Evolutionary conservation across 2,888 invertebrate species (phyloP), one percentile per base, ranked within the genome.

Genomic region (Bellardia bayeri): DNA sequence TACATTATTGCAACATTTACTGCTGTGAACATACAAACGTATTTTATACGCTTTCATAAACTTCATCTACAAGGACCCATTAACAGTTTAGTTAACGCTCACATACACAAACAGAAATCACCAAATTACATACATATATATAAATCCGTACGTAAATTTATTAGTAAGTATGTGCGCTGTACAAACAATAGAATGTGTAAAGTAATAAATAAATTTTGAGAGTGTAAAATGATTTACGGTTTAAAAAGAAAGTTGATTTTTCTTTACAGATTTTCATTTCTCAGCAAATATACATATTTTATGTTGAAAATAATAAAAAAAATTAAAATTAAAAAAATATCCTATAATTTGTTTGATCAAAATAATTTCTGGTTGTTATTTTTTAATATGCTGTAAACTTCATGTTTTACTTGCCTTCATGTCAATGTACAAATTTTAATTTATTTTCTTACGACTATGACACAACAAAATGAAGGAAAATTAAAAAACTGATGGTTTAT

Each of bases 191-290:
- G 40, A 16, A 37, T 56, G 51, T 71, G 37, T 14, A 51, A 75
- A 76, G 69, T 54, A 45, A 30, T 63, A 71, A 63, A 71, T 61
- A 80, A 72, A 72, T 42, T 63, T 40, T 37, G 23, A n/a, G 11
- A 61, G 51, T 23, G 14, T 9, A 30, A 80, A 42, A 66, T 82
- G 72, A 82, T 75, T 82, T 82, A 75, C 75, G 74, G 11, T n/a
- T 13, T 14, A 13, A 64, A 58, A 66, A 33, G 63, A 58, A 76
- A 76, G 76, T 82, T 68, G 30, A 58, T 63, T 74, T 42, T 33
- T 40, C n/a, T 37, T 7, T 37, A 33, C n/a, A 9, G 5, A 23
- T 23, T 23, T 23, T 23, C 23, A 23, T 23, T 23, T 23, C 23
- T 23, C 23, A 23, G 23, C 23, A 23, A 23, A 23, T 23, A 23